Base-by-base conservation (phyloP, 2,113 vertebrate genomes). In the Sapayoa aenigma region DNA sequence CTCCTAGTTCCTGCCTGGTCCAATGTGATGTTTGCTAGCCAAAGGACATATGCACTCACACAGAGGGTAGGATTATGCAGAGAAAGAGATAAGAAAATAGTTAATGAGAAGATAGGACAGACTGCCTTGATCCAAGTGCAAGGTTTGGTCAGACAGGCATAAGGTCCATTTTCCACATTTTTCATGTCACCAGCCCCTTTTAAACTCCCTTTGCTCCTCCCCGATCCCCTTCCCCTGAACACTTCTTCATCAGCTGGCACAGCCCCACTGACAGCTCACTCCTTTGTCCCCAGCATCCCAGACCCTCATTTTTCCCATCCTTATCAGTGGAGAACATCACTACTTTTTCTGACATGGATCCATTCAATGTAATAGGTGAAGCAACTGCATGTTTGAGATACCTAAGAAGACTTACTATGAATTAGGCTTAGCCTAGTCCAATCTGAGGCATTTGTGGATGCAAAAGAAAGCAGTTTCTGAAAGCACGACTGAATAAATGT, bases 11-110 rank as follows among this genome's bases (percentile, higher is more conserved):
- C 42, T 60, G 44, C 9, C 14, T 35, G 35, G 3, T 18, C 19
- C 30, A 60, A 19, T 0, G 0, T 14, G 19, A 12, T 47, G 9
- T 30, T n/a, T 56, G 18, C 6, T 15, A 14, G 30, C 23, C 42
- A 56, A 75, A 83, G 50, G 14, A 31, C 30, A 16, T 1, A 0
- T 8, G 7, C 7, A 14, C 25, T 66, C 27, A 42, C 8, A 15
- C 11, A 9, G 35, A 67, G 20, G 23, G 22, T 30, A 23, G 67
- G 33, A 31, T 72, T 58, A n/a, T 2, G 9, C 9, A 67, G 33
- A 46, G 10, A 41, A 2, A 27, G 12, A 67, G 9, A 5, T 53
- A 69, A 84, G 17, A 39, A 72, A 76, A 47, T 1, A 28, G 28
- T 47, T 73, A 20, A 65, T 44, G 49, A 63, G 52, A n/a, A 52